A percentile compares a stretch with the other conserved stretches of the same genome.
Evolutionary conservation across 2,888 invertebrate species (phyloP).

Genomic region (Sarcophaga carnaria): DNA sequence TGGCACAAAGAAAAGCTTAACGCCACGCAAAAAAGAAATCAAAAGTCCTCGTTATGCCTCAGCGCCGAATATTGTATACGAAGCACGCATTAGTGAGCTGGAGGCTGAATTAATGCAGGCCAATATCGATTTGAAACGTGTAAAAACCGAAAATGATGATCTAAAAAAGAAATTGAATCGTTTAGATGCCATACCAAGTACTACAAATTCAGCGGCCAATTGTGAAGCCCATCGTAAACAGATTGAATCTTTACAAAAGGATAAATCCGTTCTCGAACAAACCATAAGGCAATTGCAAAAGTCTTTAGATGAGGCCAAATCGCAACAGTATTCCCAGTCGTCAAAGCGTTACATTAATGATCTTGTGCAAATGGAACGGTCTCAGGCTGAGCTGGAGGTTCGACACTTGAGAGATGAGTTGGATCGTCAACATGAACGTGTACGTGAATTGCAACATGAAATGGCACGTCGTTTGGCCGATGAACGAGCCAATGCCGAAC

Average conservation of each 20-base stretch:
- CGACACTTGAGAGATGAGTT: slow-evolving; percentile 89
- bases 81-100: slow-evolving; percentile 91
- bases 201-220: slow-evolving; percentile 78
- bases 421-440: slow-evolving; percentile 88
- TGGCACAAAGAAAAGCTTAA: slow-evolving; percentile 37
- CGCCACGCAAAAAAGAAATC: slow-evolving; percentile 67
- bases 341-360: slow-evolving; percentile 88
- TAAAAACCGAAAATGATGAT: slow-evolving; percentile 86
- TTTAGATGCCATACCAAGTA: slow-evolving; percentile 72
- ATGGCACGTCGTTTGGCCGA: slow-evolving; percentile 88
- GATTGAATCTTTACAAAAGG: slow-evolving; percentile 87
- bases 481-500: slow-evolving; percentile 88
- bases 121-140: slow-evolving; percentile 88
- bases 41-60: slow-evolving; percentile 83
- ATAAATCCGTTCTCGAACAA: slow-evolving; percentile 87
- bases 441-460: slow-evolving; percentile 89
- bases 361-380: slow-evolving; percentile 90
- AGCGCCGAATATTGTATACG: slow-evolving; percentile 91
- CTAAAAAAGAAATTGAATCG: slow-evolving; percentile 80
- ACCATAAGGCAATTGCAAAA: slow-evolving; percentile 87
- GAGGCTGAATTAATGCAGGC: slow-evolving; percentile 92
- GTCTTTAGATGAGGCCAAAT: slow-evolving; percentile 85
- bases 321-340: slow-evolving; percentile 76
- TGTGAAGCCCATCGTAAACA: slow-evolving; percentile 86
- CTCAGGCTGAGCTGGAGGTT: slow-evolving; percentile 89